Percentiles rank a stretch among this genome's conserved stretches.
phyloP scores from a whole-genome alignment of 2,888 invertebrate genomes.

The Erynnis tages region DNA sequence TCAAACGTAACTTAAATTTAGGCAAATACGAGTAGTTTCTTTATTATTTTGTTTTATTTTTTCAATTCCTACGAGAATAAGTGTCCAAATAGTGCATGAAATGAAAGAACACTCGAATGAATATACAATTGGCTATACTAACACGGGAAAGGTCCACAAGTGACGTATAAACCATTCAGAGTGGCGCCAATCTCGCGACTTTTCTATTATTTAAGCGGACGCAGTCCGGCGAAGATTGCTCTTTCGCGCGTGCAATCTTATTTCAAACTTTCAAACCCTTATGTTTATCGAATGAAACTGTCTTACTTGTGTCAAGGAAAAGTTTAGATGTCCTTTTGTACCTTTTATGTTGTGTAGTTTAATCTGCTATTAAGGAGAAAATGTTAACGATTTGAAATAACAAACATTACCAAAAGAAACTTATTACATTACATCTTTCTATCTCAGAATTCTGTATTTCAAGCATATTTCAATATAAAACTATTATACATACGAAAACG shows the following conservation, averaged over 20 bases:
- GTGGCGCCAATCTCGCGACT: conserved; percentile 75
- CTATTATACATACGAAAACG: no score
- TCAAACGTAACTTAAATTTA: no score
- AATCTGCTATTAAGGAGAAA: no score
- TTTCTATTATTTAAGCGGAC: conserved; percentile 78
- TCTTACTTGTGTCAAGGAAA: neutral
- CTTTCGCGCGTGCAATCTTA: conserved; percentile 49
- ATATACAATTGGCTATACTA: conserved; percentile 69
- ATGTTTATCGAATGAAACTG: conserved; percentile 1
- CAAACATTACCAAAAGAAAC: no score
- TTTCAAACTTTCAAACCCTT: conserved; percentile 32
- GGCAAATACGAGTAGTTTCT: no score
- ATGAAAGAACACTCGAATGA: conserved; percentile 61
- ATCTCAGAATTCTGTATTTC: no score
- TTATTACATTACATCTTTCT: no score
- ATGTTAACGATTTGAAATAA: no score
- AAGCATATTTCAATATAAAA: no score
- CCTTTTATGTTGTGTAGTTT: neutral
- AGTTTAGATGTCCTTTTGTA: neutral
- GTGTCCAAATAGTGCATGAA: conserved; percentile 36
- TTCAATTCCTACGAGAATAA: neutral
- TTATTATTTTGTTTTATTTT: no score
- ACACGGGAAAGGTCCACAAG: conserved; percentile 71
- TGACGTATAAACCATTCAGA: conserved; percentile 79
- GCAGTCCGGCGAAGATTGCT: conserved; percentile 67